Percentiles rank a stretch among this genome's conserved stretches.
Conservation (phyloP, 1,140 invertebrate genomes). For the Drosophila kepulauana region DNA sequence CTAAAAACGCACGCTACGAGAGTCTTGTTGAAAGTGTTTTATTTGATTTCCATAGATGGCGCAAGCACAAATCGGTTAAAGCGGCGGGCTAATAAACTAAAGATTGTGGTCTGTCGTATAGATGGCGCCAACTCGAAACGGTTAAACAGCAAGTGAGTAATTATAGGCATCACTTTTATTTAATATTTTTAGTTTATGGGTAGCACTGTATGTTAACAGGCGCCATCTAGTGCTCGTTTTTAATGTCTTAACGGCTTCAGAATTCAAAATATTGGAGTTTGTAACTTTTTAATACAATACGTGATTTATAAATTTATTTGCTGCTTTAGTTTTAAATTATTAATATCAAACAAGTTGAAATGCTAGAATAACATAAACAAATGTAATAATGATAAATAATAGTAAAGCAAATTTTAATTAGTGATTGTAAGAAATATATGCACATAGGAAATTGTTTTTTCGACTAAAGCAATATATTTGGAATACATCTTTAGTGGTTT, state of each 20-base stretch:
- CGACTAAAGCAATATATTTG: too few species aligned
- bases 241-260: not conserved
- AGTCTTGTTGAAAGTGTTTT: not conserved
- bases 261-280: not conserved
- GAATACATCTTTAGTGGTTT: too few species aligned
- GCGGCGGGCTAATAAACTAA: not conserved
- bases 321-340: too few species aligned
- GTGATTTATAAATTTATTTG: too few species aligned
- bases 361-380: too few species aligned
- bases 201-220: not conserved
- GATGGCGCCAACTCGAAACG: conserved; percentile 9
- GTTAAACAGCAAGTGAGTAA: not conserved
- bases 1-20: not conserved
- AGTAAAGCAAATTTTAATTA: too few species aligned
- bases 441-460: too few species aligned
- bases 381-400: too few species aligned
- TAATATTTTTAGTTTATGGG: too few species aligned
- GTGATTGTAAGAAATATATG: too few species aligned
- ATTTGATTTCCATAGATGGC: not conserved
- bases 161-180: not conserved
- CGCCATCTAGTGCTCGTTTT: not conserved
- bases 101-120: not conserved
- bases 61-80: not conserved
- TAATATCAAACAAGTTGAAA: too few species aligned
- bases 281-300: too few species aligned